Evolutionary conservation across 2,888 invertebrate genomes (phyloP).

Genomic region (Cenopis cana): DNA sequence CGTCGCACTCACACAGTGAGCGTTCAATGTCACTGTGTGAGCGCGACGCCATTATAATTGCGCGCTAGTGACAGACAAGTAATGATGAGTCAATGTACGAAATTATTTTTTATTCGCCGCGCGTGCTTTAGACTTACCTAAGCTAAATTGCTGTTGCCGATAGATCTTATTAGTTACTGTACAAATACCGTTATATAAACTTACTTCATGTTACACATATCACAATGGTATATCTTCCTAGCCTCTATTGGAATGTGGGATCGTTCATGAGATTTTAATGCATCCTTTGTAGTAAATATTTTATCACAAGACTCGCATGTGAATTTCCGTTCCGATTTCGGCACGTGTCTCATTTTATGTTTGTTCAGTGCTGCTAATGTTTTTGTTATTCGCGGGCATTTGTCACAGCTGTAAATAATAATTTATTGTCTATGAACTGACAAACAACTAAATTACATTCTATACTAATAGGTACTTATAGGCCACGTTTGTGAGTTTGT

Average conservation of each 20-base stretch:
- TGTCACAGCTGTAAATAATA: constrained; percentile 74
- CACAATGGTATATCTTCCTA: constrained; percentile 80
- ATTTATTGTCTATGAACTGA: neutral
- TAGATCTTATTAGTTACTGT: neutral
- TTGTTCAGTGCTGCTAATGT: constrained; percentile 75
- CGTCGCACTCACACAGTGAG: too few relatives aligned
- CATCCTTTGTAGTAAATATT: constrained; percentile 78
- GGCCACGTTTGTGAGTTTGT: too few relatives aligned
- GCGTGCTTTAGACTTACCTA: neutral
- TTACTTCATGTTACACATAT: constrained; percentile 81
- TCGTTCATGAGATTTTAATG: constrained; percentile 79
- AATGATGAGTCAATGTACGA: too few relatives aligned
- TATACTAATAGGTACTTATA: neutral
- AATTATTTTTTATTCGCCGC: too few relatives aligned
- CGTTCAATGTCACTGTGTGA: too few relatives aligned
- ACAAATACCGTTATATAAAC: constrained; percentile 50
- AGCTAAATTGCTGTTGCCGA: neutral
- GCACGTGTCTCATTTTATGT: constrained; percentile 82
- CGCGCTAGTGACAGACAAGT: too few relatives aligned
- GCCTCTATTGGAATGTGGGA: constrained; percentile 83
- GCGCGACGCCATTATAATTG: too few relatives aligned
- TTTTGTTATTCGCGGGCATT: constrained; percentile 82
- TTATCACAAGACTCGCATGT: constrained; percentile 78
- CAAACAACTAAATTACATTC: neutral
- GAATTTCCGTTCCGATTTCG: constrained; percentile 80